Conservation (phyloP, 2,113 vertebrate species). For the Pipa parva region DNA sequence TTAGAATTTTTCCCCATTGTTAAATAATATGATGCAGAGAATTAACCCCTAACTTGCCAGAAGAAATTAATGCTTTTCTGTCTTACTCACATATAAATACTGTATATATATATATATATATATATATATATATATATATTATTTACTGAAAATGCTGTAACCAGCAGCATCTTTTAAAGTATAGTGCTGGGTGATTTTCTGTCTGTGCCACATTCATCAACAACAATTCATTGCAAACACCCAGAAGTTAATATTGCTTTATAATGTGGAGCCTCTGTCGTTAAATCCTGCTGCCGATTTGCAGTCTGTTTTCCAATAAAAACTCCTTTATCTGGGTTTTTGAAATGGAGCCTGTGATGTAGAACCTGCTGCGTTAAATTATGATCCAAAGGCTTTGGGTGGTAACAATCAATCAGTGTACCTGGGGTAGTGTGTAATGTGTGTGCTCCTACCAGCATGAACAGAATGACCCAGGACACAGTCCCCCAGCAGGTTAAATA, state of each 20-base stretch:
- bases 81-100: no score
- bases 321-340: constrained; percentile 52
- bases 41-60: no score
- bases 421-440: constrained; percentile 87
- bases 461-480: constrained; percentile 74
- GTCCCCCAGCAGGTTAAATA: constrained; percentile 96
- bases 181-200: neutral
- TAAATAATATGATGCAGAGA: no score
- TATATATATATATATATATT: no score
- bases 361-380: constrained; percentile 96
- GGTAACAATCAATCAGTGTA: constrained; percentile 94
- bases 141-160: no score
- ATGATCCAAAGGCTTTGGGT: constrained; percentile 84
- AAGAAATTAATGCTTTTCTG: no score
- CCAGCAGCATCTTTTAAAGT: neutral
- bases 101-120: no score
- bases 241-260: constrained; percentile 17
- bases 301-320: constrained; percentile 35
- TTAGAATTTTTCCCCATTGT: no score
- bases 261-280: constrained; percentile 12
- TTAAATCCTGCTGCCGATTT: constrained; percentile 27
- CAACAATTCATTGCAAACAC: neutral
- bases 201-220: neutral
- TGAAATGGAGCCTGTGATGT: constrained; percentile 61
- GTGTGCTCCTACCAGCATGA: constrained; percentile 85